A percentile compares a stretch with the other conserved stretches of the same genome.
These are phyloP conservation scores for Propithecus deckenii DNA, from an alignment of 2,797 vertebrate genomes.

Conservation along the genomic window DNA sequence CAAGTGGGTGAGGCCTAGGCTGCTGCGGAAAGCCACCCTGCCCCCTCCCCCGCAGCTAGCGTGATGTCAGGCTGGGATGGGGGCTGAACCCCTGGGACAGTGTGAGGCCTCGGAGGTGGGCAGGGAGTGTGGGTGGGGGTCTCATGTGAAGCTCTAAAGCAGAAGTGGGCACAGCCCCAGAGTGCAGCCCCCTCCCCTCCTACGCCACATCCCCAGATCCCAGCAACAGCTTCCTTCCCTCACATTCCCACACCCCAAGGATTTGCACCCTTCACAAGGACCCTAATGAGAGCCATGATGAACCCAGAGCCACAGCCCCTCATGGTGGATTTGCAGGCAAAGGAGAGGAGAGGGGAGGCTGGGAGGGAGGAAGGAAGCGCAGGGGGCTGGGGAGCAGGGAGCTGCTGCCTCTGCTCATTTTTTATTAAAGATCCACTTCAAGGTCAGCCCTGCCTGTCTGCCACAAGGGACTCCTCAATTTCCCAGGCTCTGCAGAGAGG, in stretches of 20 bases:
- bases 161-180: neutral
- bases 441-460: constrained; percentile 56
- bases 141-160: neutral
- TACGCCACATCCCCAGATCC: neutral
- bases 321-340: neutral
- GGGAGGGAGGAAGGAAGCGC: neutral
- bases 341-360: neutral
- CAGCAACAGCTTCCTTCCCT: neutral
- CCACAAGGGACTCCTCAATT: constrained; percentile 72
- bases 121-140: neutral
- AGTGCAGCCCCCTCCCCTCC: neutral
- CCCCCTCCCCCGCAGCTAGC: neutral
- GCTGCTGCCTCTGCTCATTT: constrained; percentile 56
- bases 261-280: neutral
- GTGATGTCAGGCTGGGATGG: neutral
- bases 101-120: neutral
- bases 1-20: neutral
- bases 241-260: neutral
- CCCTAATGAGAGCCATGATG: neutral
- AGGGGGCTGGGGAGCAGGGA: neutral
- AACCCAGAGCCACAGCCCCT: neutral
- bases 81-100: neutral
- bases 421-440: constrained; percentile 77
- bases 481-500: constrained; percentile 52
- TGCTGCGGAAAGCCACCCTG: neutral